These are phyloP conservation scores for Prionailurus viverrinus DNA, from an alignment of 2,113 vertebrate genomes.

Conservation along the genomic window DNA sequence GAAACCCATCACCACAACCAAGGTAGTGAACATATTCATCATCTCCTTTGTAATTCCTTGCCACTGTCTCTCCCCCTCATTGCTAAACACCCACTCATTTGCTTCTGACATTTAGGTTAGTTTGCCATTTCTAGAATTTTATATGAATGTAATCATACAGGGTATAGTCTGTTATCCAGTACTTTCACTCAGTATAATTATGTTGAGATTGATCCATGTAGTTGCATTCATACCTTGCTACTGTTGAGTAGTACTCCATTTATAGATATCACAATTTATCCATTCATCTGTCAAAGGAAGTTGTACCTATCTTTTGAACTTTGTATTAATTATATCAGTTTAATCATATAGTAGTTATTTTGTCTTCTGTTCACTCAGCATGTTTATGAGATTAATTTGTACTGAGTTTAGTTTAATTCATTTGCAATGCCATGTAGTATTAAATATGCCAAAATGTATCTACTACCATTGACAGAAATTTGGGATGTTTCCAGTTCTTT, in stretches of 20 bases:
- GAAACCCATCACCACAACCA: not conserved
- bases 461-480: not conserved
- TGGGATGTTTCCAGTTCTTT: not conserved
- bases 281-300: not conserved
- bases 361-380: not conserved
- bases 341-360: slow-evolving; percentile 9
- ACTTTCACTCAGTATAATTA: slow-evolving; percentile 9
- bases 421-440: not conserved
- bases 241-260: not conserved
- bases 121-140: slow-evolving; percentile 6
- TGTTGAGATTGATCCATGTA: slow-evolving; percentile 1
- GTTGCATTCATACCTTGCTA: not conserved
- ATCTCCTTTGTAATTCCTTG: not conserved
- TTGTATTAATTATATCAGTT: not conserved
- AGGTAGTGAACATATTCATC: not conserved
- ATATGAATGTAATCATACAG: not conserved
- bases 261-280: not conserved
- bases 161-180: not conserved
- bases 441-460: not conserved
- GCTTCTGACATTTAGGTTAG: not conserved
- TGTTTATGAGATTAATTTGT: slow-evolving; percentile 12
- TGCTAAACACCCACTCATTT: not conserved
- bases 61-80: not conserved
- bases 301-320: not conserved
- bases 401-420: not conserved